Conservation (phyloP, 2,113 vertebrate genomes). For the Zosterops borbonicus region DNA sequence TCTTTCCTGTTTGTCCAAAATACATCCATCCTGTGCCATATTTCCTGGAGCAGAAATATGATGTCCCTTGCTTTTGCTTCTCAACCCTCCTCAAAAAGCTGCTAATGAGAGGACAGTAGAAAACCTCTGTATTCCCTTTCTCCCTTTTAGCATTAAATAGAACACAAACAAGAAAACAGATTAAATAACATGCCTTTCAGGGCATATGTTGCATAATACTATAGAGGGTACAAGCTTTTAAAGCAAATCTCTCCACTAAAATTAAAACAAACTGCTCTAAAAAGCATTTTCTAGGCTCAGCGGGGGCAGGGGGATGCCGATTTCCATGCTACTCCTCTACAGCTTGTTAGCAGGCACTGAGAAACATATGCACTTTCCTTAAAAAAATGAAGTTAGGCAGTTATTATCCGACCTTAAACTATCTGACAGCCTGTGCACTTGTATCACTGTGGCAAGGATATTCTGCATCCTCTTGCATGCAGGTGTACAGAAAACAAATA, state of each 20-base stretch:
- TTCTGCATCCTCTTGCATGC: rapidly evolving
- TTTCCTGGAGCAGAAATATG: neutral
- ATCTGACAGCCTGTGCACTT: neutral
- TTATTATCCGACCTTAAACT: neutral
- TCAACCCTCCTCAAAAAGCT: neutral
- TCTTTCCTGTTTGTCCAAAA: neutral
- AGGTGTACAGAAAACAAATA: neutral
- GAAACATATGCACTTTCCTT: neutral
- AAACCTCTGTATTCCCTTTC: neutral
- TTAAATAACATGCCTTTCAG: slow-evolving; percentile 7
- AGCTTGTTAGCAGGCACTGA: neutral
- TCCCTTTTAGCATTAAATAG: neutral
- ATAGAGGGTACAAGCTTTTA: neutral
- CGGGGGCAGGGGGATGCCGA: neutral
- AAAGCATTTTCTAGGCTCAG: neutral
- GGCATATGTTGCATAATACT: slow-evolving; percentile 20
- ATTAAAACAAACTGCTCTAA: slow-evolving; percentile 30
- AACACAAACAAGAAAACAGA: neutral
- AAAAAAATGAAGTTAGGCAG: neutral
- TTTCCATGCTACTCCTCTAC: neutral
- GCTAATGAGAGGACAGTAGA: neutral
- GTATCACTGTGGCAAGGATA: neutral
- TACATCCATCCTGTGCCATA: neutral
- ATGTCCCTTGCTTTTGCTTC: neutral
- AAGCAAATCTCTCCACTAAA: slow-evolving; percentile 20